phyloP scores from a whole-genome alignment of 2,113 vertebrate genomes.

The Rhea americana region DNA sequence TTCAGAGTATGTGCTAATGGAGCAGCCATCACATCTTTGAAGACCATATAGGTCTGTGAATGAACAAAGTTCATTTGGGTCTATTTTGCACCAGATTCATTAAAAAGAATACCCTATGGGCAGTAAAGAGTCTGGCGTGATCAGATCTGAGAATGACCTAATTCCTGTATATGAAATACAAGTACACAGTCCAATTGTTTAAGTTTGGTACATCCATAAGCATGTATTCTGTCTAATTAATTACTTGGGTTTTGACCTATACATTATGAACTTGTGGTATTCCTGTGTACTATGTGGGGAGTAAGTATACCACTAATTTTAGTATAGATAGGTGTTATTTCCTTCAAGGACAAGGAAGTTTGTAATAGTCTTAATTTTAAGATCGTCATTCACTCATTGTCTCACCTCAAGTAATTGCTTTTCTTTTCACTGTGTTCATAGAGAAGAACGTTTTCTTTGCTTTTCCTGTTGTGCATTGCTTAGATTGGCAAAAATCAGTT shows the following conservation, averaged over 20 bases:
- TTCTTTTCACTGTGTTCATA: neutral
- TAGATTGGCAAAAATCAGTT: conserved; percentile 34
- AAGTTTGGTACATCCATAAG: neutral
- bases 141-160: neutral
- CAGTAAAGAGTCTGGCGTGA: rapidly evolving
- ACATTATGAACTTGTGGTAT: neutral
- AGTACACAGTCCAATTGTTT: neutral
- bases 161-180: neutral
- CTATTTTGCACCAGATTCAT: neutral
- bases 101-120: neutral
- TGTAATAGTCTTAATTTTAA: neutral
- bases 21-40: neutral
- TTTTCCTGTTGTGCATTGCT: neutral
- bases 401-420: conserved; percentile 1
- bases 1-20: neutral
- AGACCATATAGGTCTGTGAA: neutral
- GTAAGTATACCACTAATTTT: neutral
- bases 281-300: neutral
- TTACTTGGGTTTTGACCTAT: neutral
- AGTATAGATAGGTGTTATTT: neutral
- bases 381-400: neutral
- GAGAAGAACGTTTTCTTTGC: neutral
- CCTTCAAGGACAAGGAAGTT: neutral
- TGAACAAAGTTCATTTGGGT: neutral
- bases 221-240: neutral